These are phyloP conservation scores for Rhagophthalmus giganteus DNA, from an alignment of 2,888 invertebrate species.

Conservation along the genomic window DNA sequence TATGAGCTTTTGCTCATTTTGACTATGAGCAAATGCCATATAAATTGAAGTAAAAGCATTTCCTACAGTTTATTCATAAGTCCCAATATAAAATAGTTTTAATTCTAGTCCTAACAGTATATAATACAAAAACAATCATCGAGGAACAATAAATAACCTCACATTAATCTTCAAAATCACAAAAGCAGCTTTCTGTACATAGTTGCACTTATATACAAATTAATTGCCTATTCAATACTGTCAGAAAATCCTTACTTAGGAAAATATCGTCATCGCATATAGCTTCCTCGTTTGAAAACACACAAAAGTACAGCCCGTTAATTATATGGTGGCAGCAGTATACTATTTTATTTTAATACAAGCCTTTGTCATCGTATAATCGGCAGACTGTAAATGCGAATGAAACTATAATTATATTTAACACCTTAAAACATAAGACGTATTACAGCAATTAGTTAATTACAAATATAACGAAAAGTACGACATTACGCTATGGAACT, in stretches of 20 bases:
- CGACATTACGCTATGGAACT: constrained; percentile 59
- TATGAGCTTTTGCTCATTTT: too few relatives aligned
- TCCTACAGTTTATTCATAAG: too few relatives aligned
- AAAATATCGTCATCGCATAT: too few relatives aligned
- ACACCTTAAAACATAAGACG: background rate
- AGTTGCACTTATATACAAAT: constrained; percentile 24
- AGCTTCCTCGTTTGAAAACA: too few relatives aligned
- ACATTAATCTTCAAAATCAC: constrained; percentile 26
- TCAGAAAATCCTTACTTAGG: background rate
- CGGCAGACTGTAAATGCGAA: too few relatives aligned
- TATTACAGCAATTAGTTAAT: background rate
- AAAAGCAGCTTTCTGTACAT: constrained; percentile 29
- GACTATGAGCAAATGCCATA: too few relatives aligned
- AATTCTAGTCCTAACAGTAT: background rate
- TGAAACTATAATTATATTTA: background rate
- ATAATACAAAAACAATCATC: constrained; percentile 8
- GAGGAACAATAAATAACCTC: constrained; percentile 14
- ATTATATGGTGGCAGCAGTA: too few relatives aligned
- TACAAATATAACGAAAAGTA: background rate
- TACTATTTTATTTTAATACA: too few relatives aligned
- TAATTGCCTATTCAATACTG: constrained; percentile 15
- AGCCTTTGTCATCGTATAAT: too few relatives aligned
- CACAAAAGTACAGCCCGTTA: too few relatives aligned
- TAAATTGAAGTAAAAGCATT: too few relatives aligned
- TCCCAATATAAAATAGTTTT: background rate